Evolutionary conservation across 2,888 invertebrate species (phyloP).

Genomic region (Tuberolachnus salignus): DNA sequence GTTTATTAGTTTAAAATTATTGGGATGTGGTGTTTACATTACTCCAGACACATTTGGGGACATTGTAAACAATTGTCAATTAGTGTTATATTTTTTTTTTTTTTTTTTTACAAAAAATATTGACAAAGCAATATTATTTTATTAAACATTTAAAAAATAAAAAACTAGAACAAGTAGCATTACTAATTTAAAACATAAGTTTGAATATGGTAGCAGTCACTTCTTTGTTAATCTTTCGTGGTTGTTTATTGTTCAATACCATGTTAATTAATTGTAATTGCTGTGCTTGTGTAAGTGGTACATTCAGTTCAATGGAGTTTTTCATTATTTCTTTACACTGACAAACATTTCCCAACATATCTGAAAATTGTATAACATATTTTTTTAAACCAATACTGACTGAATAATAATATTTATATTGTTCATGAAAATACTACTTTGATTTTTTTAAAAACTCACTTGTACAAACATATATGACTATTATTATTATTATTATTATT

Average conservation of each 20-base stretch:
- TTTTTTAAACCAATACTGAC: slow-evolving; percentile 16
- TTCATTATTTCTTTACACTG: slow-evolving; percentile 57
- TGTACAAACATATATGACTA: slow-evolving; percentile 20
- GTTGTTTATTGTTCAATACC: slow-evolving; percentile 41
- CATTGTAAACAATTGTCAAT: neutral
- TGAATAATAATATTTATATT: slow-evolving; percentile 16
- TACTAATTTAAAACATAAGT: slow-evolving; percentile 50
- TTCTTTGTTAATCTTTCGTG: slow-evolving; percentile 32
- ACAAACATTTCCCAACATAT: slow-evolving; percentile 25
- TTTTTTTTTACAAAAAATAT: slow-evolving; percentile 1
- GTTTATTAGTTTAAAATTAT: no score
- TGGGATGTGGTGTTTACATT: no score
- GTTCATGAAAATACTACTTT: slow-evolving; percentile 24
- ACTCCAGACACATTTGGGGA: no score
- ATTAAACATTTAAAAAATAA: neutral
- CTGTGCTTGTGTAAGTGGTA: slow-evolving; percentile 56
- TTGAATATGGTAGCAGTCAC: slow-evolving; percentile 43
- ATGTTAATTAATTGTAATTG: slow-evolving; percentile 54
- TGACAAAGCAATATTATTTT: slow-evolving; percentile 5
- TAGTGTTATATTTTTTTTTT: slow-evolving; percentile 1
- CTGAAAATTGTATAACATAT: slow-evolving; percentile 44
- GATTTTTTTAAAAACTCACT: neutral
- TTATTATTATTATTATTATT: neutral
- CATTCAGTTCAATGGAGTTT: slow-evolving; percentile 53
- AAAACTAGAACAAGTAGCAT: neutral